Base-by-base conservation (phyloP, 2,113 vertebrate genomes). In the Argyrosomus japonicus region DNA sequence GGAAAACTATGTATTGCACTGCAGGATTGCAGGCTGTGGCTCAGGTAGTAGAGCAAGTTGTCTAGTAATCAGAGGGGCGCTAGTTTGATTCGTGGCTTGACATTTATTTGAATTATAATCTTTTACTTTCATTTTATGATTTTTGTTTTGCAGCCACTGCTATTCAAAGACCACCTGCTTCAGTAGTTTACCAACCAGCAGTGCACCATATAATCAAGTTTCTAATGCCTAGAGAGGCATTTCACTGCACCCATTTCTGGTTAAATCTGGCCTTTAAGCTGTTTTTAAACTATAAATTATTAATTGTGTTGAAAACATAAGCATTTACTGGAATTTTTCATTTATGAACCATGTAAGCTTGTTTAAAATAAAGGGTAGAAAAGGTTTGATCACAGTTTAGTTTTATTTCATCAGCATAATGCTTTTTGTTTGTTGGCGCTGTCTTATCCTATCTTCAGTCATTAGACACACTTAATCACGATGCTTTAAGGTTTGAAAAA, bases 401-500 rank as follows among this genome's bases (percentile, higher is more conserved):
- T 21, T 75, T 21, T 32, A 51, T 27, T 40, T 51, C 14, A 45
- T 13, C 54, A 36, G 36, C 25, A 78, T 48, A 29, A 45, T 68
- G 18, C 6, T 23, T 54, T 40, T 53, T 40, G 21, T 76, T 47
- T 60, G 23, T 21, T 69, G 70, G 12, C 45, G 43, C 56, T 15
- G 48, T 23, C 8, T 56, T 68, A 54, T 61, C 11, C 25, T 7
- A 12, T 67, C 51, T 21, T 29, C 23, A 23, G 45, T 60, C 68
- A 73, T 73, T 78, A 67, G 75, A 65, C 75, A 69, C 70, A 69
- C 70, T 74, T 58, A 63, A 70, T 64, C 51, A 43, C 43, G 51
- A 51, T 21, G 50, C 40, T 82, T 70, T 77, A 65, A 71, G 68
- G 40, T 56, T 77, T 77, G 23, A 29, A 29, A 61, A 68, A 27